Conservation (phyloP, 1,140 invertebrate genomes). For the Drosophila malerkotliana region DNA sequence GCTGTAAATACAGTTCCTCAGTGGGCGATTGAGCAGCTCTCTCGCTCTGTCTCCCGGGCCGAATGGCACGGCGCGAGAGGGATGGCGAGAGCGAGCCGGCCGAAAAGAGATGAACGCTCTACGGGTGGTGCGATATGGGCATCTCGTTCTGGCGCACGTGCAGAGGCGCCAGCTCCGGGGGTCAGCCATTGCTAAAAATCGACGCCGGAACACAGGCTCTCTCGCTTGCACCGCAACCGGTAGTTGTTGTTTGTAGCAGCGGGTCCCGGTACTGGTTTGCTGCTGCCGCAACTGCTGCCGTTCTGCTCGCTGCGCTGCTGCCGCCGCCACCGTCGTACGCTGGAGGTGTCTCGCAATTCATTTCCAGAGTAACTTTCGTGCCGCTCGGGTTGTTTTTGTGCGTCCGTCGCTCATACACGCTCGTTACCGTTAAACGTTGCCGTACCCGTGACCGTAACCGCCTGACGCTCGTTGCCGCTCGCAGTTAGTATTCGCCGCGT, state of each 20-base stretch:
- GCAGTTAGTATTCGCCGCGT: background rate
- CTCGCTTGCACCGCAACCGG: constrained; percentile 28
- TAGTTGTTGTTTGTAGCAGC: constrained; percentile 44
- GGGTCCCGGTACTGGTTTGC: constrained; percentile 60
- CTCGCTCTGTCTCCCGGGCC: constrained; percentile 28
- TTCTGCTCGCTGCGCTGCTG: constrained; percentile 36
- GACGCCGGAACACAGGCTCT: constrained; percentile 22
- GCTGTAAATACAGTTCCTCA: constrained; percentile 73
- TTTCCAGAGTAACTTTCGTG: constrained; percentile 75
- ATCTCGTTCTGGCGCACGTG: constrained; percentile 22
- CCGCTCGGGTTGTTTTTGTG: constrained; percentile 72
- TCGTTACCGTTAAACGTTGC: constrained; percentile 10
- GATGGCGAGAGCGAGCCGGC: constrained; percentile 5
- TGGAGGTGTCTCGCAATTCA: constrained; percentile 72
- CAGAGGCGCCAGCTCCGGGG: background rate
- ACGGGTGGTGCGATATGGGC: constrained; percentile 1
- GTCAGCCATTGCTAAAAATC: constrained; percentile 73
- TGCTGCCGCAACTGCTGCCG: constrained; percentile 30
- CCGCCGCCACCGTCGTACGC: constrained; percentile 48
- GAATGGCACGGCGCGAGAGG: background rate
- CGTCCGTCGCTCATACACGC: constrained; percentile 58
- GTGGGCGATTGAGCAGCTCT: constrained; percentile 2
- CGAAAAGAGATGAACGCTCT: constrained; percentile 8
- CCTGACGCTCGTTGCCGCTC: background rate
- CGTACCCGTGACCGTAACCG: background rate